Base-by-base conservation (phyloP, 1,140 invertebrate genomes). In the Orchesella cincta region DNA sequence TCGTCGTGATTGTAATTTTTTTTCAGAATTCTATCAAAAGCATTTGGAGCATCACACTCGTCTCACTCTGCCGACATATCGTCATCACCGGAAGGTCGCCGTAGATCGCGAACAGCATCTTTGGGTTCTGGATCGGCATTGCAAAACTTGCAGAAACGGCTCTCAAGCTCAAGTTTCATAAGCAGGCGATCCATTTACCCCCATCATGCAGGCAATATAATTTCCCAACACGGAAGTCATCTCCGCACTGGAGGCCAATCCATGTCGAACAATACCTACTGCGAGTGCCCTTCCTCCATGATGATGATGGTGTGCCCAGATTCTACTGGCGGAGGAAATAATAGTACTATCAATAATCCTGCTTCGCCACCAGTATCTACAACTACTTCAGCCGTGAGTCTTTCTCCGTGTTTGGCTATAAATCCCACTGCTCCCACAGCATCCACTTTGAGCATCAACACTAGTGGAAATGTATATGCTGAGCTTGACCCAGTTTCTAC, bases 241-340 rank as follows among this genome's bases (percentile, higher is more conserved):
- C 62, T 18, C 31, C 23, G 62, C 2, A 29, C 3, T 33, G 62
- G 62, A 31, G 54, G 14, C 5, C 14, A 12, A 26, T 31, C 62
- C 29, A 67, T 67, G 29, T 5, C 62, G 23, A 67, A 67, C 62
- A 67, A 67, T n/a, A 67, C 62, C 5, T 67, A 67, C 62, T 67
- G 62, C 31, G 62, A 67, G 29, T 67, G 62, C n/a, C 62, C 62
- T n/a, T 67, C 62, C 31, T 18, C 3, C 62, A 67, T 67, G 62
- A 67, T 67, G 62, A 67, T 67, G 62, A 67, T 67, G 62, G n/a
- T 67, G 62, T 67, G 62, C 62, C 12, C 62, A 3, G 29, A 26
- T 2, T 16, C 26, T 1, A 16, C 26, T 5, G 31, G 28, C 8
- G 62, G 62, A 31, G 62, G 62, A 31, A 67, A 67, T n/a, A 67